phyloP scores from a whole-genome alignment of 2,797 vertebrate genomes.

The Helicolenus hilgendorfi region DNA sequence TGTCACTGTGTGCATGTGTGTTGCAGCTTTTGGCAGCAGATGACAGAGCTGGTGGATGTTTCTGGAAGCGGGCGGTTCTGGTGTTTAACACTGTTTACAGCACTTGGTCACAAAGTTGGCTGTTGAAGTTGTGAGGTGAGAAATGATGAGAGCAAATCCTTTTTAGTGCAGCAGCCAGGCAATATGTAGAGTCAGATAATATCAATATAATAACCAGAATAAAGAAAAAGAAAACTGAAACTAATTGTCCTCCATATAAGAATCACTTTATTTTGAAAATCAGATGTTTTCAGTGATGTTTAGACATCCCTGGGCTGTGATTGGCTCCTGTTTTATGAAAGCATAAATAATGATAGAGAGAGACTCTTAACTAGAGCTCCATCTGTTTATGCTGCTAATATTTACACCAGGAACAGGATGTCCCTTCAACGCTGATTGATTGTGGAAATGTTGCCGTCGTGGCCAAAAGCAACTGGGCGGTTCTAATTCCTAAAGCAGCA shows the following conservation, averaged over 20 bases:
- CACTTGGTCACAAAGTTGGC: neutral
- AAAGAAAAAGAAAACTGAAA: neutral
- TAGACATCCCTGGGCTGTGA: neutral
- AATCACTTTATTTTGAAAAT: neutral
- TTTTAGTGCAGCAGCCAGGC: neutral
- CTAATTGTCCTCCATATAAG: neutral
- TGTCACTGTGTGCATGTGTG: neutral
- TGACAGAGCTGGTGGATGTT: neutral
- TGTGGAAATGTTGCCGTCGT: neutral
- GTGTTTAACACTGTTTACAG: neutral
- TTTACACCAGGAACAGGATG: slow-evolving; percentile 14
- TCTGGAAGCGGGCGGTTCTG: neutral
- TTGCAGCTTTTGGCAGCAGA: neutral
- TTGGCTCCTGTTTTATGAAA: neutral
- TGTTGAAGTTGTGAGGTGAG: neutral
- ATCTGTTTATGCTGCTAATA: neutral
- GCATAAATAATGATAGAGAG: neutral
- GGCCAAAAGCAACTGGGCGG: neutral
- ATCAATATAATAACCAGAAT: neutral
- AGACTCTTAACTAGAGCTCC: neutral
- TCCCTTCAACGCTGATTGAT: neutral
- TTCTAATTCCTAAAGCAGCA: neutral
- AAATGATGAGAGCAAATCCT: neutral
- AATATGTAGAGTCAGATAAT: neutral
- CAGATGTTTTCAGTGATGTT: neutral